Conservation (phyloP, 2,113 vertebrate genomes). For the Crotalus tigris region DNA sequence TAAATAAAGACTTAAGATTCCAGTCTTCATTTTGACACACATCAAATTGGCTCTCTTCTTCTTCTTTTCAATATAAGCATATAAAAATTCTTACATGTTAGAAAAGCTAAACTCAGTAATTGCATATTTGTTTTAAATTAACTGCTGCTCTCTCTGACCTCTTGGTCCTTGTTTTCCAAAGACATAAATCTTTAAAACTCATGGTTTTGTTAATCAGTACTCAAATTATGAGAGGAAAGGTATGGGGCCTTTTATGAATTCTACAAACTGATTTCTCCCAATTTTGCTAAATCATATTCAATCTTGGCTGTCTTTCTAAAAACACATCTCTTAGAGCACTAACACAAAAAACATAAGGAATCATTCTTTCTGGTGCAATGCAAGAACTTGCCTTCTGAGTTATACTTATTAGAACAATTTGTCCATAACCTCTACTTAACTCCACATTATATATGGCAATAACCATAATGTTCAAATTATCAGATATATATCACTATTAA, state of each 20-base stretch:
- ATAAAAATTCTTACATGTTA: background rate
- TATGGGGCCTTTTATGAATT: background rate
- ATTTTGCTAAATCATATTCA: background rate
- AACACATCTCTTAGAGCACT: background rate
- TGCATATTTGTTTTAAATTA: background rate
- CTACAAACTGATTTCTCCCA: background rate
- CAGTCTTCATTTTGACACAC: background rate
- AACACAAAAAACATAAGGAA: background rate
- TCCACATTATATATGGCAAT: background rate
- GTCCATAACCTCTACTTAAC: background rate
- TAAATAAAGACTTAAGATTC: background rate
- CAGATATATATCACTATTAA: background rate
- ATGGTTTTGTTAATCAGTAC: background rate
- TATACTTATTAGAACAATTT: background rate
- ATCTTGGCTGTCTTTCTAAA: background rate
- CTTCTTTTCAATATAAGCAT: background rate
- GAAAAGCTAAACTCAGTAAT: background rate
- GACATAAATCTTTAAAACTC: background rate
- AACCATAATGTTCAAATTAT: background rate
- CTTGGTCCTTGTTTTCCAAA: background rate
- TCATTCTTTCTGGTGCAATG: background rate
- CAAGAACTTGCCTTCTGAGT: background rate
- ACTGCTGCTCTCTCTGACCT: background rate
- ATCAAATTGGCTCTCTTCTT: background rate
- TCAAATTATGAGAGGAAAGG: background rate